A percentile compares a stretch with the other conserved stretches of the same genome.
These are phyloP conservation scores for Oxygymnocypris stewartii DNA, from an alignment of 2,113 vertebrate genomes.

Conservation along the genomic window DNA sequence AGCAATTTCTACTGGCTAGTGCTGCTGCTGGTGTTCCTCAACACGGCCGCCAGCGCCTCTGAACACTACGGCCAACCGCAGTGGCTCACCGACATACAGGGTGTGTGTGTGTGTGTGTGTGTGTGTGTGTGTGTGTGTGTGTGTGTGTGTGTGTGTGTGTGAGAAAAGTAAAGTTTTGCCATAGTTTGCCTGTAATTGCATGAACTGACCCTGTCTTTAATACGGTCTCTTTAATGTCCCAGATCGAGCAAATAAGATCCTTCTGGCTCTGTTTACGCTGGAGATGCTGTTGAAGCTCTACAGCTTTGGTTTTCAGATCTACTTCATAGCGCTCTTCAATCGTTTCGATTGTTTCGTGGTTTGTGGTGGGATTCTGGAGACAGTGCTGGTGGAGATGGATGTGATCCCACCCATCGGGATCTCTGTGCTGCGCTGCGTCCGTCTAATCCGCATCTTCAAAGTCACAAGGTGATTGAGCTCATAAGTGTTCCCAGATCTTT, in stretches of 20 bases:
- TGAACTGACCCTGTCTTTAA: not conserved
- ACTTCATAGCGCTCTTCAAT: constrained; percentile 90
- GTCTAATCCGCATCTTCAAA: constrained; percentile 90
- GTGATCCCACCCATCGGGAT: constrained; percentile 88
- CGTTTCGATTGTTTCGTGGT: constrained; percentile 95
- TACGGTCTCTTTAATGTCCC: constrained; percentile 15
- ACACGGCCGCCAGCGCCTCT: constrained; percentile 87
- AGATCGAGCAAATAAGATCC: constrained; percentile 90
- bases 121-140: too few relatives aligned
- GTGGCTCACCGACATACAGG: constrained; percentile 87
- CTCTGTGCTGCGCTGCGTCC: constrained; percentile 89
- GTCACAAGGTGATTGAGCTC: constrained; percentile 81
- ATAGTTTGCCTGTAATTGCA: not conserved
- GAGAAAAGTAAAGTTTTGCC: not conserved
- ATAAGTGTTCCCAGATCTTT: not conserved
- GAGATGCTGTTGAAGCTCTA: constrained; percentile 94
- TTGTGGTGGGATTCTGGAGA: constrained; percentile 89
- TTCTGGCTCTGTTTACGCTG: constrained; percentile 87
- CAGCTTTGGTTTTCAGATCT: constrained; percentile 81
- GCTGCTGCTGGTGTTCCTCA: constrained; percentile 89
- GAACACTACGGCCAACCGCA: constrained; percentile 87
- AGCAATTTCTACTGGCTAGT: constrained; percentile 90
- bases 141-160: too few relatives aligned
- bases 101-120: constrained; percentile 65
- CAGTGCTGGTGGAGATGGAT: constrained; percentile 83